Evolutionary conservation across 2,888 invertebrate species (phyloP), one percentile per base, ranked within the genome.

Genomic region (Mesorhabditis belari): DNA sequence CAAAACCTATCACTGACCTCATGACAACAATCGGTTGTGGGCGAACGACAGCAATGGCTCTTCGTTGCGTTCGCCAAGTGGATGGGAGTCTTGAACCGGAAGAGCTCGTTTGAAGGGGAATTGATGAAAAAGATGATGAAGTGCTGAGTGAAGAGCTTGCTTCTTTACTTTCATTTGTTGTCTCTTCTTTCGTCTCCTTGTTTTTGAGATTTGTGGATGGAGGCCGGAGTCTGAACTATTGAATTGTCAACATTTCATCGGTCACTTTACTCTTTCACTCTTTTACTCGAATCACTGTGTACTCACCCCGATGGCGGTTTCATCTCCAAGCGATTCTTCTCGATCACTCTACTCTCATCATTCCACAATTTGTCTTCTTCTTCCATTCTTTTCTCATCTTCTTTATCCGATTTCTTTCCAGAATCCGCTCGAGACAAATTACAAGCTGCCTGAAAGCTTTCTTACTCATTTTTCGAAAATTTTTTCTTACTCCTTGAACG

Each of bases 11-110:
- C 21, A 63, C 62, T 4, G 64, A 64, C 49, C 67, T 50, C 49
- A 77, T 65, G 9, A 70, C 71, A 12, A 79, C 67, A 49, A 79
- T 75, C 1, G 78, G 79, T 53, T 79, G 79, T 0, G 79, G 79
- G 21, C 77, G 64, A 5, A 79, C 77, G n/a, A 79, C 70, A 5
- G 77, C 77, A 5, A 77, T 65, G 1, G 69, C 66, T 23, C 67
- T 64, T 12, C 70, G 29, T 52, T 73, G 68, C n/a, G 64, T 61
- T 62, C 71, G 57, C 70, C 71, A 70, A 19, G 69, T 64, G 12
- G 69, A 69, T 1, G 65, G 63, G 12, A 35, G 44, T n/a, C 44
- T 35, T n/a, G 44, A 35, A 35, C 44, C 44, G 44, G 44, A 35
- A 17, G 44, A n/a, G 44, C 12, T 17, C n/a, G 44, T 35, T 35